Percentiles rank a stretch among this genome's conserved stretches.
These are phyloP conservation scores for Mactra quadrangularis DNA, from an alignment of 1,140 invertebrate genomes.

Conservation along the genomic window DNA sequence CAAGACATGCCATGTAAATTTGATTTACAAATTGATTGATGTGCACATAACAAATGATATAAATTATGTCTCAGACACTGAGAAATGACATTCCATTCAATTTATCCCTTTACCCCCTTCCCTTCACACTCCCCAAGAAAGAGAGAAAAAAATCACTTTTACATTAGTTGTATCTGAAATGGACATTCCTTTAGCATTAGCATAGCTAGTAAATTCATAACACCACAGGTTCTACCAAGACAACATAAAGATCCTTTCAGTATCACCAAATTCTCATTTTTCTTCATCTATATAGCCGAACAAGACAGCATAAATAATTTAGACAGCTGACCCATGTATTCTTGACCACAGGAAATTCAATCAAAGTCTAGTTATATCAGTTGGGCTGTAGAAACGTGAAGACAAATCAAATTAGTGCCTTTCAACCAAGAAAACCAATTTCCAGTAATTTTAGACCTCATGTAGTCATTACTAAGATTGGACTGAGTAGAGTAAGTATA, in stretches of 20 bases:
- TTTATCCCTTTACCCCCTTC: too few species aligned
- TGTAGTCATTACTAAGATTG: slow-evolving; percentile 1
- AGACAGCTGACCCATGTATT: neutral
- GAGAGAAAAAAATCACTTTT: too few species aligned
- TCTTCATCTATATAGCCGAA: slow-evolving; percentile 11
- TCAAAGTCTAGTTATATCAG: slow-evolving; percentile 13
- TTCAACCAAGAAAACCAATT: neutral
- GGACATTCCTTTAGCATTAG: too few species aligned
- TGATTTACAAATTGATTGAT: too few species aligned
- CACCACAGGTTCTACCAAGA: neutral
- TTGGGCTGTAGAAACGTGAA: neutral
- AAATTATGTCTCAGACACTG: too few species aligned
- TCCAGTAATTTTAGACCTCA: slow-evolving; percentile 5
- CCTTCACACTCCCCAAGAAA: too few species aligned
- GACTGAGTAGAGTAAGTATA: neutral
- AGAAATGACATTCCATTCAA: too few species aligned
- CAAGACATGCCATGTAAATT: too few species aligned
- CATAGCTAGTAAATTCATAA: neutral
- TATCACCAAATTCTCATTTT: slow-evolving; percentile 8
- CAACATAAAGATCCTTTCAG: slow-evolving; percentile 30
- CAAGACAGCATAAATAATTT: slow-evolving; percentile 41
- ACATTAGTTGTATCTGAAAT: too few species aligned
- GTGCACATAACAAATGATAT: too few species aligned
- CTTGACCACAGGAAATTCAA: slow-evolving; percentile 14
- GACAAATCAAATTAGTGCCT: slow-evolving; percentile 20